Conservation (phyloP, 2,797 vertebrate genomes). For the Sebastolobus altivelis region DNA sequence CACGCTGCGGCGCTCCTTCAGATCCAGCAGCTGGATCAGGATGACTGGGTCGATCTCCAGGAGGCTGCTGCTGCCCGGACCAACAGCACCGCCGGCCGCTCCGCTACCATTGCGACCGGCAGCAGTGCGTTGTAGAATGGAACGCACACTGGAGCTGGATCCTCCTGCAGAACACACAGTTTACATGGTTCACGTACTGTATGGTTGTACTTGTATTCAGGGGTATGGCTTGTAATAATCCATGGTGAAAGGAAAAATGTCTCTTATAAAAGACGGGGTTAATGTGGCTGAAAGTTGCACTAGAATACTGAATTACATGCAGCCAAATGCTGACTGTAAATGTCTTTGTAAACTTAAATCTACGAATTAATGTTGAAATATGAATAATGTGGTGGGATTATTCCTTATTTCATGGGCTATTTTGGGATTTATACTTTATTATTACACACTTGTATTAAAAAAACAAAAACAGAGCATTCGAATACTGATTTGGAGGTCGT, state of each 20-base stretch:
- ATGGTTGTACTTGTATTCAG: not conserved
- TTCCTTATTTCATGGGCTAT: no score
- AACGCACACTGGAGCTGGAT: slow-evolving; percentile 78
- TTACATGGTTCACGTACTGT: not conserved
- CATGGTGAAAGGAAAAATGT: not conserved
- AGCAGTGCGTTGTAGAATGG: slow-evolving; percentile 82
- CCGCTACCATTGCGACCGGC: slow-evolving; percentile 22
- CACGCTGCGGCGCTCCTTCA: slow-evolving; percentile 93
- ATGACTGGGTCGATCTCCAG: slow-evolving; percentile 97
- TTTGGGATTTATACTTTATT: no score
- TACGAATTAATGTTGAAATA: no score
- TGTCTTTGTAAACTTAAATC: no score
- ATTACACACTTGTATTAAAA: no score
- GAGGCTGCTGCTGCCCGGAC: slow-evolving; percentile 82
- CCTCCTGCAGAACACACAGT: slow-evolving; percentile 55
- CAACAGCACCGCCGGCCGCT: slow-evolving; percentile 64
- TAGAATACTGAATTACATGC: rapidly evolving
- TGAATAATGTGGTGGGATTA: no score
- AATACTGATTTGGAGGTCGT: no score
- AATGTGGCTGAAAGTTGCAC: not conserved
- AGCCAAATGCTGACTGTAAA: not conserved
- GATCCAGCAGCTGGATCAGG: slow-evolving; percentile 95
- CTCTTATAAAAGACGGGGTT: not conserved
- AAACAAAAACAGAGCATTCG: no score
- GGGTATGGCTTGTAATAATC: not conserved